A percentile compares a stretch with the other conserved stretches of the same genome.
Evolutionary conservation across 2,113 vertebrate species (phyloP).

Genomic region (Albula goreensis): DNA sequence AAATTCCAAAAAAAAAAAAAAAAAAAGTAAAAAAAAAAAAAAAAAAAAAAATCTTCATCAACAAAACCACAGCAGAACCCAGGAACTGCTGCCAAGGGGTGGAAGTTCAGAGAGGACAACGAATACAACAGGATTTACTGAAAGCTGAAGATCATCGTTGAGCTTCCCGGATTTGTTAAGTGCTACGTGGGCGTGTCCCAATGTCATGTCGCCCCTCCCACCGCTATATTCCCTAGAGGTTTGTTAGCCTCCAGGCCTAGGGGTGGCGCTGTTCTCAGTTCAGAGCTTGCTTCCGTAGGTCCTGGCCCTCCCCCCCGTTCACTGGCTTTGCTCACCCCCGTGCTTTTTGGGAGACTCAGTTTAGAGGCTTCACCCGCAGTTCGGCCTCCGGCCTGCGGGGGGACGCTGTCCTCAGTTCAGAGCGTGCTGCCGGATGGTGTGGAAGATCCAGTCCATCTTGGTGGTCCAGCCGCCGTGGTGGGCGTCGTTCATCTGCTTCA

Average conservation of each 20-base stretch:
- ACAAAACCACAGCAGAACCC: background rate
- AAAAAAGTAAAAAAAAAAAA: too few species aligned
- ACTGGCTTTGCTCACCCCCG: too few species aligned
- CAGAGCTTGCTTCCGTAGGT: too few species aligned
- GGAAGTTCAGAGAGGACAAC: background rate
- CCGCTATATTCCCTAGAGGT: too few species aligned
- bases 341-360: background rate
- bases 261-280: too few species aligned
- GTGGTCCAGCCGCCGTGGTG: constrained; percentile 99
- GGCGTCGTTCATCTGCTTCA: constrained; percentile 99
- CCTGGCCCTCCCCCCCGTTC: too few species aligned
- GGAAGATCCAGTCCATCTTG: constrained; percentile 99
- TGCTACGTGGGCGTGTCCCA: constrained; percentile 3
- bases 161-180: background rate
- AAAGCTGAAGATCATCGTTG: background rate
- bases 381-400: background rate
- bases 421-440: constrained; percentile 96
- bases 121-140: background rate
- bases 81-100: constrained; percentile 4
- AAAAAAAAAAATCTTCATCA: background rate
- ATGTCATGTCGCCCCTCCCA: background rate
- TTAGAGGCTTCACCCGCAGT: too few species aligned
- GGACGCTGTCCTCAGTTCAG: constrained; percentile 78
- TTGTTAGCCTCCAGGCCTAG: too few species aligned
- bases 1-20: background rate